Base-by-base conservation (phyloP, 2,797 vertebrate genomes). In the Tragopan temminckii region DNA sequence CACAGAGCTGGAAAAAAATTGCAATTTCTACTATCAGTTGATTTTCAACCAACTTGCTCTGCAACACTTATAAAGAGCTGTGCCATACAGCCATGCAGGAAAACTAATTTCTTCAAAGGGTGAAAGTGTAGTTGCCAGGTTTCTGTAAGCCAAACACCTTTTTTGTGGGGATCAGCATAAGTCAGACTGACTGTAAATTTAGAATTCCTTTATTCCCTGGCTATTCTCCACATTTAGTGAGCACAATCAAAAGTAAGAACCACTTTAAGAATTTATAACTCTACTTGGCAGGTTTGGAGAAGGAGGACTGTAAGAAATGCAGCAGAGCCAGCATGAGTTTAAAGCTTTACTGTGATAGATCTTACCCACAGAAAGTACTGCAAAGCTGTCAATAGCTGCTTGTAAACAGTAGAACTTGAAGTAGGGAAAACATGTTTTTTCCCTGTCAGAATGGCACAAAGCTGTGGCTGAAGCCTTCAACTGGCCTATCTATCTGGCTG, bases 401-500 rank as follows among this genome's bases (percentile, higher is more conserved):
- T 96, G 94, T 95, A 95, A 96, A 96, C 81, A 88, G 64, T 64
- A 80, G 64, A 94, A 92, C 83, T 96, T 95, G 92, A 94, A 98
- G 94, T 75, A 95, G 82, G 90, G 96, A 97, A 97, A 97, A 91
- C 80, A 70, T 79, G 90, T 86, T 95, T 97, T 88, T 97, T 97
- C 50, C 75, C 94, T 95, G 95, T 95, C 95, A 95, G 90, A 91
- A 95, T 68, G 92, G 97, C 89, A 87, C 61, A 97, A 91, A 94
- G 95, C 69, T 97, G 97, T 94, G 93, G 97, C 95, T 94, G 93
- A 97, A 96, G 93, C 80, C 80, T 67, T 94, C 97, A 80, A 90
- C 91, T 89, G 94, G 89, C 81, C 97, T 97, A 96, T 97, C 93
- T 93, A 90, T 98, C 96, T 97, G 96, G 91, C 87, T 96, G 97